A percentile compares a stretch with the other conserved stretches of the same genome.
phyloP scores from a whole-genome alignment of 2,113 vertebrate species.

The Chrysochloris asiatica region DNA sequence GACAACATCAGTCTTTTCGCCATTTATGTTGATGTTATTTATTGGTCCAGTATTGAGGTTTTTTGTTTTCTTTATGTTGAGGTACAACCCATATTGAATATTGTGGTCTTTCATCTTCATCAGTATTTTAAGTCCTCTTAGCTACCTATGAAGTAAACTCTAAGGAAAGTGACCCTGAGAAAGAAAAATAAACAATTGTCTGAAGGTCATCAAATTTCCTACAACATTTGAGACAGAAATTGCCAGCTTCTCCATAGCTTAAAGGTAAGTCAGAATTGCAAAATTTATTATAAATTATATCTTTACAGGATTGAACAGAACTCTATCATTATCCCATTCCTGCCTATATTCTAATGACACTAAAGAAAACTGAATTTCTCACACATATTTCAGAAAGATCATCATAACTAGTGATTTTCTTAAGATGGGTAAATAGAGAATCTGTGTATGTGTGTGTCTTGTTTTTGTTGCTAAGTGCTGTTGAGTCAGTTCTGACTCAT shows the following conservation, averaged over 20 bases:
- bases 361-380: not conserved
- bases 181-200: not conserved
- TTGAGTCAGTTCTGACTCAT: too few species aligned
- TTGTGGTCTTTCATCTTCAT: too few species aligned
- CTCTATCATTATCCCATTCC: not conserved
- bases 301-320: too few species aligned
- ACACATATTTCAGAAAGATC: not conserved
- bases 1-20: too few species aligned
- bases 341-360: not conserved
- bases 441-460: not conserved
- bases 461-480: too few species aligned
- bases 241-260: not conserved
- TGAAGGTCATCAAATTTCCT: not conserved
- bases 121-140: too few species aligned
- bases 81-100: too few species aligned
- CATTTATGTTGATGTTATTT: too few species aligned
- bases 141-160: not conserved
- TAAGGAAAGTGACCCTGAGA: not conserved
- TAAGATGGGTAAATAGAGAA: not conserved
- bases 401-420: not conserved
- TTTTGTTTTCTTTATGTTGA: too few species aligned
- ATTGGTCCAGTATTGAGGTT: too few species aligned
- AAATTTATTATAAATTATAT: not conserved
- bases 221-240: not conserved
- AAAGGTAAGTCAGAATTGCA: not conserved